Evolutionary conservation across 2,888 invertebrate species (phyloP).

Genomic region (Volucella zonaria): DNA sequence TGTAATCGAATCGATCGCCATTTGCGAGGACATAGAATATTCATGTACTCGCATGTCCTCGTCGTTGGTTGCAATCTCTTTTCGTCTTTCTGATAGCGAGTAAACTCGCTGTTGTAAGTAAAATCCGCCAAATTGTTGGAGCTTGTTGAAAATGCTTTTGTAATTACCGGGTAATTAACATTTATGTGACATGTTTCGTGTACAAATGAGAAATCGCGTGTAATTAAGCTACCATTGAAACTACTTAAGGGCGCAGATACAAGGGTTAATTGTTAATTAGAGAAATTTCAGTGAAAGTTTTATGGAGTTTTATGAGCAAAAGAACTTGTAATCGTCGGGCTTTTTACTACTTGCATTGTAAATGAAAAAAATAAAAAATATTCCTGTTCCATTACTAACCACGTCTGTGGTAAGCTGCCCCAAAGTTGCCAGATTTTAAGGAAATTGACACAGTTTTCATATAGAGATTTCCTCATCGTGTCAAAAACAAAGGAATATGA

Average conservation of each 20-base stretch:
- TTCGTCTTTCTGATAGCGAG: not conserved
- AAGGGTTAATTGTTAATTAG: no score
- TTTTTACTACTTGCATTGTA: no score
- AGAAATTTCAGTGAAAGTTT: not conserved
- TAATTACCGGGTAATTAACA: slow-evolving; percentile 1
- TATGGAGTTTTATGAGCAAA: slow-evolving; percentile 9
- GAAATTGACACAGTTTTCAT: no score
- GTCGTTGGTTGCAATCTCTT: not conserved
- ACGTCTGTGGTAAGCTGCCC: no score
- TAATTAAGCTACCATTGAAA: not conserved
- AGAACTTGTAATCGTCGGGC: not conserved
- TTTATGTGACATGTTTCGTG: not conserved
- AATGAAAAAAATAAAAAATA: no score
- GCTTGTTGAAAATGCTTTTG: not conserved
- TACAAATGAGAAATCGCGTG: not conserved
- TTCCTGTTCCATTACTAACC: no score
- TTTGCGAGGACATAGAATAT: slow-evolving; percentile 42
- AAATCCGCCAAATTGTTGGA: slow-evolving; percentile 3
- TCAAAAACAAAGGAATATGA: no score
- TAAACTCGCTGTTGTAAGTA: not conserved
- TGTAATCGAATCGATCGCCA: slow-evolving; percentile 18
- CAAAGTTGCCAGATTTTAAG: no score
- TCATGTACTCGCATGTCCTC: not conserved
- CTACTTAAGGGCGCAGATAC: no score
- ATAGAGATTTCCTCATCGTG: no score